A percentile compares a stretch with the other conserved stretches of the same genome.
Evolutionary conservation across 1,140 invertebrate genomes (phyloP).

Genomic region (Aricia agestis): DNA sequence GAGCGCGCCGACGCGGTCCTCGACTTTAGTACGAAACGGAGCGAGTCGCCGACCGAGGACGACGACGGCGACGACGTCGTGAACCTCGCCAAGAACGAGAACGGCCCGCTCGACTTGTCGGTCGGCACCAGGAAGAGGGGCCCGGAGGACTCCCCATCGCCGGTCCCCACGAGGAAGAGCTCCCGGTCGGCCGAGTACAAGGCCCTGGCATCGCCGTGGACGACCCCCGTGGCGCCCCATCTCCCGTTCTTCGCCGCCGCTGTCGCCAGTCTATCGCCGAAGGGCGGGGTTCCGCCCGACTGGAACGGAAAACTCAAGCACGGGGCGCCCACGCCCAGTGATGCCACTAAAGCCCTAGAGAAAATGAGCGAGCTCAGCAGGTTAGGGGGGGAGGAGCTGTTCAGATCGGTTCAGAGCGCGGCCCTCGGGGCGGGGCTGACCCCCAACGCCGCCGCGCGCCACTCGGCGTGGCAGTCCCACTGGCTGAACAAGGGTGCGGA

Average conservation of each 20-base stretch:
- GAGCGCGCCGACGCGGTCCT: constrained; percentile 78
- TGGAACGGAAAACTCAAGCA: constrained; percentile 90
- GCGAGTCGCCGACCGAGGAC: constrained; percentile 76
- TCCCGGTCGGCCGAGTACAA: constrained; percentile 81
- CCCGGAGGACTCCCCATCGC: constrained; percentile 79
- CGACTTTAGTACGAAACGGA: constrained; percentile 85
- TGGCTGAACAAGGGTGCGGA: constrained; percentile 96
- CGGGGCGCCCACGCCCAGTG: constrained; percentile 80
- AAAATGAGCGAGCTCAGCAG: constrained; percentile 94
- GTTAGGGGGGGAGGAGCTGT: constrained; percentile 85
- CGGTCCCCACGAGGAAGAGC: constrained; percentile 80
- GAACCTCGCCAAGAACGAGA: constrained; percentile 83
- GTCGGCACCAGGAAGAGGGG: constrained; percentile 84
- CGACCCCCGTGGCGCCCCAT: constrained; percentile 85
- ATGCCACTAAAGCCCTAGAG: constrained; percentile 90
- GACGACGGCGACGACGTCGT: constrained; percentile 80
- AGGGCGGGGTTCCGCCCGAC: constrained; percentile 78
- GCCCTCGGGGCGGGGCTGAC: constrained; percentile 64
- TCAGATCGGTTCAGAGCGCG: constrained; percentile 78
- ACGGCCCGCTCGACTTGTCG: constrained; percentile 88
- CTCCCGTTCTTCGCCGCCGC: constrained; percentile 88
- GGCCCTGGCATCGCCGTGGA: constrained; percentile 84
- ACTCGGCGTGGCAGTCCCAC: constrained; percentile 95
- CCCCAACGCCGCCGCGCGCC: constrained; percentile 78
- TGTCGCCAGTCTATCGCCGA: constrained; percentile 86